A percentile compares a stretch with the other conserved stretches of the same genome.
Evolutionary conservation across 2,113 vertebrate species (phyloP).

Genomic region (Psilopsiagon aymara): DNA sequence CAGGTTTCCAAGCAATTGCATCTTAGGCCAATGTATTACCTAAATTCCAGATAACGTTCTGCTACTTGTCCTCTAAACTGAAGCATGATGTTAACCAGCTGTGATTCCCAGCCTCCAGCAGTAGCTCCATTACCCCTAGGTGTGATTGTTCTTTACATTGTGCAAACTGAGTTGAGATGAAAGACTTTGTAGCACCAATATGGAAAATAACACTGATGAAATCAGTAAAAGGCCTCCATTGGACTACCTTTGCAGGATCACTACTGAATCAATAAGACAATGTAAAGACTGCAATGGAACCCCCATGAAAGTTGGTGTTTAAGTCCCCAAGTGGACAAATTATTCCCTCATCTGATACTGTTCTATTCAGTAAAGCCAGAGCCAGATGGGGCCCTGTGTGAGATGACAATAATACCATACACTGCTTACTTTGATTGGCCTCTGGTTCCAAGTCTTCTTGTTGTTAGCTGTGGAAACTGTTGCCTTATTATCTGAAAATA

Average conservation of each 20-base stretch:
- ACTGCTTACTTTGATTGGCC: constrained; percentile 96
- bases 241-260: background rate
- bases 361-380: background rate
- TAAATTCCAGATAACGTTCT: background rate
- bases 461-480: constrained; percentile 96
- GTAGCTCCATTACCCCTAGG: background rate
- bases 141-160: background rate
- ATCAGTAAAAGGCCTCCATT: background rate
- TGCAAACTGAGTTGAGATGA: background rate
- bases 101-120: background rate
- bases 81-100: background rate
- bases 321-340: background rate
- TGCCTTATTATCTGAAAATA: constrained; percentile 94
- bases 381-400: background rate
- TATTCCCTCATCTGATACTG: background rate
- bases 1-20: background rate
- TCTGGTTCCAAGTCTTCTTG: constrained; percentile 94
- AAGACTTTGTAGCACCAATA: background rate
- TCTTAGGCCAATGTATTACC: background rate
- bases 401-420: background rate
- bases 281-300: background rate
- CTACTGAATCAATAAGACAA: background rate
- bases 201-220: background rate
- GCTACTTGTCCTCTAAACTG: background rate
- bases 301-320: background rate